A percentile compares a stretch with the other conserved stretches of the same genome.
Evolutionary conservation across 2,113 vertebrate species (phyloP).

Genomic region (Chaenogobius annularis): DNA sequence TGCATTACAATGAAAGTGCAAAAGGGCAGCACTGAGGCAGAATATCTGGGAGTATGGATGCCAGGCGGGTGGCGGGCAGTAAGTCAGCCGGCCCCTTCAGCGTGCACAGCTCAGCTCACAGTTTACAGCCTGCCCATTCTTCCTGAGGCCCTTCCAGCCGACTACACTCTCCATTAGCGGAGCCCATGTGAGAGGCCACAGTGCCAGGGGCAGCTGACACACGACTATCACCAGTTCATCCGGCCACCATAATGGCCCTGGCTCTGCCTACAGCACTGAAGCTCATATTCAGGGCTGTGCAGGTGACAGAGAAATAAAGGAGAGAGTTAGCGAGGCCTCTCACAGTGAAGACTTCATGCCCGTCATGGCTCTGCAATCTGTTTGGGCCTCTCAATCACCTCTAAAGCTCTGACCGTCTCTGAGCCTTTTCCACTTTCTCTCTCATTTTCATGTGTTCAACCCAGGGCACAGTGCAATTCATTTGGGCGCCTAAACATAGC

Average conservation of each 20-base stretch:
- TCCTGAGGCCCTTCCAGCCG: slow-evolving; percentile 63
- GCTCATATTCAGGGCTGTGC: slow-evolving; percentile 63
- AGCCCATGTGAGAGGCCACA: slow-evolving; percentile 64
- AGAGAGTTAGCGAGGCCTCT: slow-evolving; percentile 32
- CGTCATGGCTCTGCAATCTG: slow-evolving; percentile 31
- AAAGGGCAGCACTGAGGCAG: slow-evolving; percentile 65
- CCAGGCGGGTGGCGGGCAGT: slow-evolving; percentile 58
- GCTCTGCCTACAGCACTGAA: slow-evolving; percentile 63
- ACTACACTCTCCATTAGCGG: slow-evolving; percentile 71
- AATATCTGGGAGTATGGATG: slow-evolving; percentile 63
- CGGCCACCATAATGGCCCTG: slow-evolving; percentile 66
- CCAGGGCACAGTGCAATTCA: slow-evolving; percentile 54
- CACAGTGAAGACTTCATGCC: slow-evolving; percentile 38
- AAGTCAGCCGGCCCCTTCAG: slow-evolving; percentile 71
- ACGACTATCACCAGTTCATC: slow-evolving; percentile 67
- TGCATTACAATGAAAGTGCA: slow-evolving; percentile 68
- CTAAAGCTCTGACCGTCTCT: slow-evolving; percentile 42
- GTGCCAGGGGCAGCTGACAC: slow-evolving; percentile 60
- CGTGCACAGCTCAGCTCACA: slow-evolving; percentile 67
- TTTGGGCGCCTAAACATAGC: slow-evolving; percentile 55
- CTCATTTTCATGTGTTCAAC: slow-evolving; percentile 55
- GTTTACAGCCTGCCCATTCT: slow-evolving; percentile 73
- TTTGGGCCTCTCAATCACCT: slow-evolving; percentile 54
- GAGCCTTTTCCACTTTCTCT: slow-evolving; percentile 41
- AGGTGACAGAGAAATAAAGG: slow-evolving; percentile 59